Percentiles rank a stretch among this genome's conserved stretches.
phyloP scores from a whole-genome alignment of 2,797 vertebrate species.

The Alauda arvensis region DNA sequence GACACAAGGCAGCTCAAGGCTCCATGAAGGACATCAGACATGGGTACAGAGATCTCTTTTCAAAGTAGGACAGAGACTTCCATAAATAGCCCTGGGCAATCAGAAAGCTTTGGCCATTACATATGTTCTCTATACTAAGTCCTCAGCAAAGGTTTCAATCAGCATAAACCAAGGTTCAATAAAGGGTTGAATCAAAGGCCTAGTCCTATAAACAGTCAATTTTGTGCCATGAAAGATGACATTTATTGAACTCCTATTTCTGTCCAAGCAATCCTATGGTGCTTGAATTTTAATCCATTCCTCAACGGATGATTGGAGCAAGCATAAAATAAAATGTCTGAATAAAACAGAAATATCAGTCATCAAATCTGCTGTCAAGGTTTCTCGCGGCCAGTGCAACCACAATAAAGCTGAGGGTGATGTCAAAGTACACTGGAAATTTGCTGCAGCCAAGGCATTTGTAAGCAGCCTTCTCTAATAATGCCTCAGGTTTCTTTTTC shows the following conservation, averaged over 20 bases:
- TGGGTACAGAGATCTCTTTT: not conserved
- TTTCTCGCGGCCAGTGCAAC: not conserved
- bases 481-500: not conserved
- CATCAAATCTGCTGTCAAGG: slow-evolving; percentile 20
- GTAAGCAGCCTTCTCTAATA: not conserved
- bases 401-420: slow-evolving; percentile 11
- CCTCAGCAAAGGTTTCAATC: slow-evolving; percentile 5
- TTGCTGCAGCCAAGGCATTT: not conserved
- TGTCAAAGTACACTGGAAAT: not conserved
- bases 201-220: slow-evolving; percentile 13
- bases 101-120: not conserved
- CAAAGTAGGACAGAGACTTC: not conserved
- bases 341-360: slow-evolving; percentile 36
- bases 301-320: not conserved
- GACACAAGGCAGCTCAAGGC: not conserved
- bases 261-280: not conserved
- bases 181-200: slow-evolving; percentile 21
- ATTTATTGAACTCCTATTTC: slow-evolving; percentile 38
- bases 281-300: slow-evolving; percentile 36
- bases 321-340: slow-evolving; percentile 30
- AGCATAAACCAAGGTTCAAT: slow-evolving; percentile 16
- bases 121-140: not conserved
- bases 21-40: not conserved
- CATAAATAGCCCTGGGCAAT: slow-evolving; percentile 2
- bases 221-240: slow-evolving; percentile 3